These are phyloP conservation scores for Drosophila suboccidentalis DNA, from an alignment of 2,888 invertebrate genomes.

Conservation along the genomic window DNA sequence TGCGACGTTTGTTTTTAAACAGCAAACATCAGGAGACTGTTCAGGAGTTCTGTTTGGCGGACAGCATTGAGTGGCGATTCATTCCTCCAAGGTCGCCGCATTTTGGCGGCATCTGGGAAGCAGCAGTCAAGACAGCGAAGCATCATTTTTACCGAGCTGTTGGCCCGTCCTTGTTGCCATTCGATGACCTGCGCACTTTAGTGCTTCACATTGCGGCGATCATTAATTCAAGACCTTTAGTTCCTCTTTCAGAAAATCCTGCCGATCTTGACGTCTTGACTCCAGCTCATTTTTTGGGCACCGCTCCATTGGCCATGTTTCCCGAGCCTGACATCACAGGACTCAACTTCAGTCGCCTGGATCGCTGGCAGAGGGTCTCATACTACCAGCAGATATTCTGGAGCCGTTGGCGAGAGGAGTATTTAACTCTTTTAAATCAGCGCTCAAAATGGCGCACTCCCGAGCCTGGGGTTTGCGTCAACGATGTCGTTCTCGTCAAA, in stretches of 20 bases:
- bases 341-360: neutral
- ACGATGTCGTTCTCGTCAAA: neutral
- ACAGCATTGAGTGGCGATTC: no score
- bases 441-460: neutral
- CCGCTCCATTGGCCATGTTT: no score
- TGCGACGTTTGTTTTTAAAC: neutral
- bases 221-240: constrained; percentile 1
- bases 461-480: neutral
- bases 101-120: neutral
- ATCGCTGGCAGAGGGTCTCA: constrained; percentile 1
- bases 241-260: neutral
- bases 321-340: neutral
- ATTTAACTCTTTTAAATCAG: neutral
- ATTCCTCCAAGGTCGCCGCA: neutral
- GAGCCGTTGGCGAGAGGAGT: neutral
- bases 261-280: neutral
- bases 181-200: neutral
- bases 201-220: neutral
- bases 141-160: neutral
- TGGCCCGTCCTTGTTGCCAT: neutral
- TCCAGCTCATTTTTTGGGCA: neutral
- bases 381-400: constrained; percentile 4
- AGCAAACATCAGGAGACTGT: neutral
- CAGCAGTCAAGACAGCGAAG: neutral
- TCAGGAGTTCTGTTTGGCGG: neutral